Evolutionary conservation across 2,113 vertebrate species (phyloP).

Genomic region (Phalacrocorax aristotelis): DNA sequence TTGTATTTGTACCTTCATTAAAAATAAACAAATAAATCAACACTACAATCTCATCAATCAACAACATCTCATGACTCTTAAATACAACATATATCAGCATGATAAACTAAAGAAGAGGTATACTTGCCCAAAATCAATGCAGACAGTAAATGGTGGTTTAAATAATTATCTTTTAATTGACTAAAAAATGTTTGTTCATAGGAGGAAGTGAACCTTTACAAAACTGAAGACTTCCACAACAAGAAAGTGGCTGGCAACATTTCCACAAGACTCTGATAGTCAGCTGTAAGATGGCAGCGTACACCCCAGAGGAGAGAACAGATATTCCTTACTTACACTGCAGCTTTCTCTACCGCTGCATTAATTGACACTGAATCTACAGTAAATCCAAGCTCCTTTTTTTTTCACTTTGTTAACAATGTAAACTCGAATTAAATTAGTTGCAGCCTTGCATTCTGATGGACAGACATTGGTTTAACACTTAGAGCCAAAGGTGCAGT

Average conservation of each 20-base stretch:
- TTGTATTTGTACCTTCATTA: neutral
- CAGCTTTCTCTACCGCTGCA: neutral
- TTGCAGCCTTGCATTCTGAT: neutral
- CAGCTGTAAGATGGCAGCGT: neutral
- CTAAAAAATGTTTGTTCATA: neutral
- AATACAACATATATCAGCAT: neutral
- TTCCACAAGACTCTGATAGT: neutral
- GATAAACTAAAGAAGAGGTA: neutral
- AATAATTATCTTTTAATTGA: neutral
- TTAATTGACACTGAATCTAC: neutral
- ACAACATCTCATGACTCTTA: neutral
- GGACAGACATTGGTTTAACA: neutral
- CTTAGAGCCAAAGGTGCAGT: neutral
- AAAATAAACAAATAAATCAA: neutral
- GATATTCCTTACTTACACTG: neutral
- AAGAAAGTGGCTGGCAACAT: neutral
- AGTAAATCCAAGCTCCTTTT: neutral
- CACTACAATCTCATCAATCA: no score
- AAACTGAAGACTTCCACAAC: neutral
- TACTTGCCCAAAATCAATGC: neutral
- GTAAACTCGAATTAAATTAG: neutral
- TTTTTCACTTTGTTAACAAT: neutral
- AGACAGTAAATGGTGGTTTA: neutral
- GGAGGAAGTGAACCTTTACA: neutral
- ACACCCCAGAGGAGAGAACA: neutral